phyloP scores from a whole-genome alignment of 2,113 vertebrate genomes.

The Melanostigma gelatinosum region DNA sequence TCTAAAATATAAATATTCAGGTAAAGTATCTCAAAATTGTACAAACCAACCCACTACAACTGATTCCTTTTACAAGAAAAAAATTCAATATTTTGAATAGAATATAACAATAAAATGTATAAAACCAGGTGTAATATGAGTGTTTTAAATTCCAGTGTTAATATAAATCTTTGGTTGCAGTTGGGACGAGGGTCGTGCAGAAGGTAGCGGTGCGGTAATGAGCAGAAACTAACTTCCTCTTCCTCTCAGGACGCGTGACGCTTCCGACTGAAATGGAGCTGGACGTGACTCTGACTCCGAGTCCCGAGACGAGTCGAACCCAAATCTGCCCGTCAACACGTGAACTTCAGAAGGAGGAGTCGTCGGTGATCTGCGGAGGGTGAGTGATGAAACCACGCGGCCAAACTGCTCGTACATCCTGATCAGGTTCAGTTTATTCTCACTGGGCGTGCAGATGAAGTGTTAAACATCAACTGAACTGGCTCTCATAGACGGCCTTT shows the following conservation, averaged over 20 bases:
- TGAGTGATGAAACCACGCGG: conserved; percentile 44
- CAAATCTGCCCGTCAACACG: conserved; percentile 24
- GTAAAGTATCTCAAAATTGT: too few species aligned
- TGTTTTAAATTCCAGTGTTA: not conserved
- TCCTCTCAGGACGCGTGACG: conserved; percentile 46
- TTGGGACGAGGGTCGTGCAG: not conserved
- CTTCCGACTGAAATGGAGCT: conserved; percentile 74
- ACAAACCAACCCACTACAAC: too few species aligned
- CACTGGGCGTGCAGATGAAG: not conserved
- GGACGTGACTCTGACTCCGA: conserved; percentile 64
- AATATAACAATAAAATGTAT: not conserved
- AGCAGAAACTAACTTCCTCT: not conserved
- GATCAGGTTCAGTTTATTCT: not conserved
- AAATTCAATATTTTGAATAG: not conserved
- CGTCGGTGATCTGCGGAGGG: conserved; percentile 50
- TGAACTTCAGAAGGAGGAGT: conserved; percentile 58
- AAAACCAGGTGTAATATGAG: not conserved
- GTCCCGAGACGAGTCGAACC: conserved; percentile 13
- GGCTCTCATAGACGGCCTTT: not conserved
- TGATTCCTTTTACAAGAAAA: not conserved
- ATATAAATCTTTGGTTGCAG: not conserved
- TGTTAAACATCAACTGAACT: not conserved
- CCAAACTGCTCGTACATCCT: not conserved
- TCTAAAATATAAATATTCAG: too few species aligned
- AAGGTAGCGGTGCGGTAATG: not conserved